Evolutionary conservation across 1,140 invertebrate species (phyloP), one percentile per base, ranked within the genome.

Genomic region (Diorhabda carinulata): DNA sequence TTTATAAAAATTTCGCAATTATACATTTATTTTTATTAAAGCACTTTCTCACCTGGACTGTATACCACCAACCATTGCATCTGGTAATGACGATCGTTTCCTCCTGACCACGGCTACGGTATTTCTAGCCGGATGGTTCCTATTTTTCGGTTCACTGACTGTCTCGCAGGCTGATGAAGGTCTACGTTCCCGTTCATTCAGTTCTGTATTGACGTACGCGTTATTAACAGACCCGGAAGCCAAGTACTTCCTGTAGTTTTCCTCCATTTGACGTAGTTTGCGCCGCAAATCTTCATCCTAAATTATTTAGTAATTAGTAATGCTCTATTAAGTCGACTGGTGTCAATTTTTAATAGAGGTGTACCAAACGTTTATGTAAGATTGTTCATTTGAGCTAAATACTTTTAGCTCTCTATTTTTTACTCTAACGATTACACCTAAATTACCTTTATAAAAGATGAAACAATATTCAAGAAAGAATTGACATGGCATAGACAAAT

Each of bases 181-280:
- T 47, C 73, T 74, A 52, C 67, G 60, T 41, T 70, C 57, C 43
- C 64, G 59, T 58, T 71, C 57, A 8, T 67, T 66, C 42, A 60
- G 61, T 69, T 78, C 77, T 5, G 71, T 73, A 57, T 76, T 70
- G 25, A 73, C 59, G 58, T 74, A 76, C 8, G 63, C 72, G 9
- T 71, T 60, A 67, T 78, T 77, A 2, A 73, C 69, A 10, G 70
- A 71, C 9, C 77, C 77, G 40, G 67, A 69, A 47, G 71, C 70
- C 57, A 77, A 57, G 59, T 74, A 77, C 57, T 71, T 72, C 10
- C 66, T 65, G 64, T 76, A 77, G 67, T 77, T 77, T 68, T 75
- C 73, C 62, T 77, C 76, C 3, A 77, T 77, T 57, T 70, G 67
- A 9, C 73, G 66, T 9, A 77, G 59, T 69, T 70, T 73, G 42